Evolutionary conservation across 1,140 invertebrate genomes (phyloP).

Genomic region (Cyclargus thomasi): DNA sequence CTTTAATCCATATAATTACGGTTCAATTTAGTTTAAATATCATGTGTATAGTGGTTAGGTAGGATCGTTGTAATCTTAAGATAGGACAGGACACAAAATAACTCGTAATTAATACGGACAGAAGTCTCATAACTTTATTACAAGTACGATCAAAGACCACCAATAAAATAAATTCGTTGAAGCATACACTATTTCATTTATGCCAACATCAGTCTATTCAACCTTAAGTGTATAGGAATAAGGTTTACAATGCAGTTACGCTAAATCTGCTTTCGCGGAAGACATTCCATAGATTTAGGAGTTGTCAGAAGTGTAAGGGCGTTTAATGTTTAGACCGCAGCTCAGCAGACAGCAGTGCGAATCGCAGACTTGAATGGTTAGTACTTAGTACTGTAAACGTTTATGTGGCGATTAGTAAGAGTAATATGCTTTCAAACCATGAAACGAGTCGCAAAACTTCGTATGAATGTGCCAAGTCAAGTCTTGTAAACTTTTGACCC

Average conservation of each 20-base stretch:
- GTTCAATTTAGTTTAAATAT: not conserved
- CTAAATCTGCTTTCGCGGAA: slow-evolving; percentile 44
- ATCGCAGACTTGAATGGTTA: not conserved
- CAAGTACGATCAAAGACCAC: slow-evolving; percentile 2
- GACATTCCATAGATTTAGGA: slow-evolving; percentile 57
- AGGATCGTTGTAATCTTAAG: not conserved
- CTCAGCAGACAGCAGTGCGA: not conserved
- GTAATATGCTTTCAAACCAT: not conserved
- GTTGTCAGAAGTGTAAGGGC: slow-evolving; percentile 47
- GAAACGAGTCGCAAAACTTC: too few relatives aligned
- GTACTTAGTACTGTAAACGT: not conserved
- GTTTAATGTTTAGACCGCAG: slow-evolving; percentile 42
- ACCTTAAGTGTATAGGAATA: slow-evolving; percentile 28
- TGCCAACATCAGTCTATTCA: not conserved
- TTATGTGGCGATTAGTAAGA: not conserved
- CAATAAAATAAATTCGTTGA: slow-evolving; percentile 12
- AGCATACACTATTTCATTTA: slow-evolving; percentile 24
- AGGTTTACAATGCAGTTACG: slow-evolving; percentile 30
- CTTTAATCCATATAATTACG: not conserved
- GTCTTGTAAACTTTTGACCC: too few relatives aligned
- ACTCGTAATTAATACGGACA: not conserved
- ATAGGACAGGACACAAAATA: not conserved
- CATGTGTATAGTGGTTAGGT: not conserved
- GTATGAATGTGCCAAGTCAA: not conserved
- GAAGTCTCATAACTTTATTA: slow-evolving; percentile 2